These are phyloP conservation scores for Nesogale talazaci DNA, from an alignment of 2,113 vertebrate species.

Conservation along the genomic window DNA sequence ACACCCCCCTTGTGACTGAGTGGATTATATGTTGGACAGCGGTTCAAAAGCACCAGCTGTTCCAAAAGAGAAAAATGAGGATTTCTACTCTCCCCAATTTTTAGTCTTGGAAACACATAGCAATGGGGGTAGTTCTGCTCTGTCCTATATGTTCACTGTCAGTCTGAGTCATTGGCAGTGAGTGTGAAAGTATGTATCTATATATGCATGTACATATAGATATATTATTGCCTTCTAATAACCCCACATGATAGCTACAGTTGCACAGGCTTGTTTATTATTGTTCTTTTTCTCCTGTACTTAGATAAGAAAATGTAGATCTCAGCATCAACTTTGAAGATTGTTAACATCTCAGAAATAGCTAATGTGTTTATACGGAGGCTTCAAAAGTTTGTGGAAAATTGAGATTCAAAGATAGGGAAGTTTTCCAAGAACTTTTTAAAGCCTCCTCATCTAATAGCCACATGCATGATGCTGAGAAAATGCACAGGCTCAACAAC, in stretches of 20 bases:
- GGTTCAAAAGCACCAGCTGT: no score
- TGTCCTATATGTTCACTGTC: no score
- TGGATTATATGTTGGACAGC: no score
- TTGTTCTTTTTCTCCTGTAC: neutral
- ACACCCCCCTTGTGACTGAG: no score
- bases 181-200: neutral
- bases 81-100: no score
- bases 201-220: neutral
- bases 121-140: no score
- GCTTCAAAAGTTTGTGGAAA: no score
- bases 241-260: neutral
- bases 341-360: neutral
- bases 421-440: no score
- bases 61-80: no score
- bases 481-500: neutral
- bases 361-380: neutral
- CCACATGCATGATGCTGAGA: neutral
- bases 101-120: no score
- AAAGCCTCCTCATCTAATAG: neutral
- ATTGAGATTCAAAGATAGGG: no score
- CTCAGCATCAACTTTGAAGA: neutral
- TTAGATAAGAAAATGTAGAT: neutral
- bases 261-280: neutral
- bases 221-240: neutral
- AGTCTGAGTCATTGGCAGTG: no score